A percentile compares a stretch with the other conserved stretches of the same genome.
phyloP scores from a whole-genome alignment of 2,888 invertebrate species.

The Machimus atricapillus region DNA sequence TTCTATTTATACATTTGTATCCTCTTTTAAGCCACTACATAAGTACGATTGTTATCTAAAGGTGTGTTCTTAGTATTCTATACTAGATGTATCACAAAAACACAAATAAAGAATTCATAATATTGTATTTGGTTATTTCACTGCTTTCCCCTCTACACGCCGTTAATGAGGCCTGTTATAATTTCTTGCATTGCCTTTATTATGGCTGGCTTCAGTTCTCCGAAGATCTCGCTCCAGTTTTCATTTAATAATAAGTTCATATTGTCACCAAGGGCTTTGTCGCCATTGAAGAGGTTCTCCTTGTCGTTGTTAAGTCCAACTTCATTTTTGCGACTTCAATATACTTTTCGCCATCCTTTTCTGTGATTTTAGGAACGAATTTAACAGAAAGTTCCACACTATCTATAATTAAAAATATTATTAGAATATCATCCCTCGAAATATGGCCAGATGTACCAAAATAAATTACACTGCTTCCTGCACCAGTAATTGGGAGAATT shows the following conservation, averaged over 20 bases:
- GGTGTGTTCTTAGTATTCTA: neutral
- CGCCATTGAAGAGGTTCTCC: constrained; percentile 62
- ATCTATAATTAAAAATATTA: constrained; percentile 7
- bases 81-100: neutral
- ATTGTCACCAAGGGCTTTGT: constrained; percentile 60
- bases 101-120: neutral
- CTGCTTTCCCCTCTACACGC: constrained; percentile 50
- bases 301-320: constrained; percentile 15
- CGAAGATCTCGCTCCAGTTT: constrained; percentile 62
- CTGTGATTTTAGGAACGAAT: neutral
- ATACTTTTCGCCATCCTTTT: constrained; percentile 49
- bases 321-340: constrained; percentile 43
- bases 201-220: constrained; percentile 58
- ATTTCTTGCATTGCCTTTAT: constrained; percentile 56
- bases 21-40: no score
- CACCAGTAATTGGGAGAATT: constrained; percentile 55
- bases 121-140: neutral
- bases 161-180: constrained; percentile 55
- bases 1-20: no score
- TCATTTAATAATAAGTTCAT: constrained; percentile 62
- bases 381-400: constrained; percentile 40
- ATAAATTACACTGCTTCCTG: constrained; percentile 51
- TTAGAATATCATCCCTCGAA: neutral
- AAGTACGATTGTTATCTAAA: no score
- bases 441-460: constrained; percentile 50